Percentiles rank a stretch among this genome's conserved stretches.
phyloP scores from a whole-genome alignment of 2,888 invertebrate genomes.

The Congeria kusceri region DNA sequence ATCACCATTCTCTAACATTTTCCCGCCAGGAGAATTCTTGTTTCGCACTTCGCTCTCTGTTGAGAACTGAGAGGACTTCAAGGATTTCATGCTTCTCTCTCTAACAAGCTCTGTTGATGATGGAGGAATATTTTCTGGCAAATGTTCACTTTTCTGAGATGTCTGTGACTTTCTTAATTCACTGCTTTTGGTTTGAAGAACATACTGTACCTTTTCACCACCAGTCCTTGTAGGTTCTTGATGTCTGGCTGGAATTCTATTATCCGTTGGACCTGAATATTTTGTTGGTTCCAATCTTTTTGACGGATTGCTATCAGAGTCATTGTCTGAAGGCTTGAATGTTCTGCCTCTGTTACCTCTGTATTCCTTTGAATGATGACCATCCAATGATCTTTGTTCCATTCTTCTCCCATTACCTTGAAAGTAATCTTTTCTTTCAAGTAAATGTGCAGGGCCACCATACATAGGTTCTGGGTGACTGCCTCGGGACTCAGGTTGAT shows the following conservation, averaged over 20 bases:
- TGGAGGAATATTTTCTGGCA: conserved; percentile 46
- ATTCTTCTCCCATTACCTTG: background rate
- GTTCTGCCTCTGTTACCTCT: background rate
- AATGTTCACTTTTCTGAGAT: conserved; percentile 30
- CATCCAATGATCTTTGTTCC: background rate
- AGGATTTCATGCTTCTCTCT: conserved; percentile 26
- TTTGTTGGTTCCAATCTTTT: background rate
- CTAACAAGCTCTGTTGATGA: conserved; percentile 41
- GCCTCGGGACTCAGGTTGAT: background rate
- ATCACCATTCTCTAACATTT: too few relatives aligned
- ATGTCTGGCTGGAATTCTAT: background rate
- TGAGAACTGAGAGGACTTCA: background rate
- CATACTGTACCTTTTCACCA: conserved; percentile 60
- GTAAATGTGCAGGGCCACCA: too few relatives aligned
- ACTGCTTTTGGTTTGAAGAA: conserved; percentile 38
- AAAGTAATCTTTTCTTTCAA: too few relatives aligned
- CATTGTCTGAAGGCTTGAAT: background rate
- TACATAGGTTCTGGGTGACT: too few relatives aligned
- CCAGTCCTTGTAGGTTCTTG: conserved; percentile 1
- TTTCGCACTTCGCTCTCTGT: background rate
- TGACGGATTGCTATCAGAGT: background rate
- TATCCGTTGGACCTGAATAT: background rate
- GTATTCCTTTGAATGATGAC: background rate
- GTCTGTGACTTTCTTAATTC: conserved; percentile 40
- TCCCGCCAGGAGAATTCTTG: background rate